Evolutionary conservation across 1,140 invertebrate species (phyloP), one percentile per base, ranked within the genome.

Genomic region (Cylas formicarius): DNA sequence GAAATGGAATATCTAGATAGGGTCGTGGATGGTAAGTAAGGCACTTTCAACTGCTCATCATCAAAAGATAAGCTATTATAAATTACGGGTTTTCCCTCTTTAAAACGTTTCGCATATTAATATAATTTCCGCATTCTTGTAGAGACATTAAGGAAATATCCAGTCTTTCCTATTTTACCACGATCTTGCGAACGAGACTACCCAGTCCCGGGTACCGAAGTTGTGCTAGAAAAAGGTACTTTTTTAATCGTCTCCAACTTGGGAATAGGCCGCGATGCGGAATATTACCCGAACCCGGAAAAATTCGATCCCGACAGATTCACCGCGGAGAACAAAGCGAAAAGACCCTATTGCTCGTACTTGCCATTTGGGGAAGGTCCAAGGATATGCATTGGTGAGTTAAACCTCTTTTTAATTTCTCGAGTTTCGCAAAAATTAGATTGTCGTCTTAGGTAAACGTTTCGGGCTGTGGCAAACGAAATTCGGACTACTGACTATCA

Each of bases 251-350:
- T 87, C 20, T 72, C 79, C 0, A 64, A 75, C 2, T 66, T 75
- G 23, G 73, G 72, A 2, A 64, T 87, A 22, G 84, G 87, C 44
- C 68, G 71, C 10, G 72, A 80, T 66, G 66, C 71, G 2, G 55
- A 72, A 2, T 65, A 70, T 50, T 82, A 70, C 66, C 67, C 72
- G 1, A 59, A 82, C 33, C 79, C 81, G 2, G 60, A 74, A 3
- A 63, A 61, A 48, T 83, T 82, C 52, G 66, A 75, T 54, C 80
- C 80, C 0, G 77, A 80, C 44, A 59, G 80, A 57, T 81, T 73
- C 46, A 55, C 53, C 2, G 55, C 63, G 18, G 65, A 69, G 53
- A 58, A 57, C 31, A 72, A 67, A 47, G 50, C 48, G 0, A 52
- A 50, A 3, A 52, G 58, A 28, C 59, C 62, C 17, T 62, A 57